phyloP scores from a whole-genome alignment of 2,797 vertebrate species.

The Chloroceryle inda region DNA sequence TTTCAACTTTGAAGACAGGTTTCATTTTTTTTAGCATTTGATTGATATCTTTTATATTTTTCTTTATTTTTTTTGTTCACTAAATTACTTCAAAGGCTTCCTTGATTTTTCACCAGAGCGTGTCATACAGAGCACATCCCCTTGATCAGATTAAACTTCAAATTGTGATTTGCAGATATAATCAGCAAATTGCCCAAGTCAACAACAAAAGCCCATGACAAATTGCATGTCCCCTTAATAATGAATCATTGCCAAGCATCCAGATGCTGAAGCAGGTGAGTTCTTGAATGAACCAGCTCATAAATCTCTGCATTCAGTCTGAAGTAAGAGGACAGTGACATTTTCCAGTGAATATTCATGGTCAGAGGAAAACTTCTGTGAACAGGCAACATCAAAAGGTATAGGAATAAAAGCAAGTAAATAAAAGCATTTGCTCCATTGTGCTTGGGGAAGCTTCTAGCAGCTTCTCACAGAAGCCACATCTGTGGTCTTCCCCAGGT shows the following conservation, averaged over 20 bases:
- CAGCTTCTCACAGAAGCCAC: background rate
- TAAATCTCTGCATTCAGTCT: background rate
- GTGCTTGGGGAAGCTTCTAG: background rate
- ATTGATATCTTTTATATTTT: background rate
- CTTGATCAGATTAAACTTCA: background rate
- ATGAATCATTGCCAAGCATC: background rate
- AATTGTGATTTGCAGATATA: background rate
- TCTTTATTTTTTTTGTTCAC: background rate
- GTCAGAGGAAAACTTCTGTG: background rate
- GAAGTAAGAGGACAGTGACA: background rate
- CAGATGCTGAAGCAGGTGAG: background rate
- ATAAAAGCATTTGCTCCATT: background rate
- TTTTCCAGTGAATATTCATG: constrained; percentile 49
- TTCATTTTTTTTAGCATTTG: background rate
- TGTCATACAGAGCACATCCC: background rate
- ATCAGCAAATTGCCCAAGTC: constrained; percentile 16
- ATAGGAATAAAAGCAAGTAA: background rate
- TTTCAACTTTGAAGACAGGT: background rate
- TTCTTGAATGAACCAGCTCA: background rate
- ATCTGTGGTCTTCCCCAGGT: background rate
- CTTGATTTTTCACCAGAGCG: background rate
- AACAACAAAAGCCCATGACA: background rate
- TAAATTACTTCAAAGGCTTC: background rate
- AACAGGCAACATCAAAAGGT: background rate
- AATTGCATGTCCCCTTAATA: background rate